These are phyloP conservation scores for Eremobia ochroleuca DNA, from an alignment of 2,888 invertebrate genomes.

Conservation along the genomic window DNA sequence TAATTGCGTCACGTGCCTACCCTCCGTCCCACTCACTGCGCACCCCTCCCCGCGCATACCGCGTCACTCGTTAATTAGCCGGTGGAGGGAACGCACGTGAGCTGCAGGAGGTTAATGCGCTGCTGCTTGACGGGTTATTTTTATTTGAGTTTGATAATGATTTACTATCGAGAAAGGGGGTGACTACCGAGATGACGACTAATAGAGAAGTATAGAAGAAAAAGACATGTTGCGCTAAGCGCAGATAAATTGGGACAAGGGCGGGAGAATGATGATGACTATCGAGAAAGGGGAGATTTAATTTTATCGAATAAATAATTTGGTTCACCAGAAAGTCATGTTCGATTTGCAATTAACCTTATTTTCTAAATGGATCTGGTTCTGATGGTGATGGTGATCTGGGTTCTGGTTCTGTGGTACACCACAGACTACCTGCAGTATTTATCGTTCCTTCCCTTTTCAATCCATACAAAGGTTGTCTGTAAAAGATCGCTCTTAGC, in stretches of 20 bases:
- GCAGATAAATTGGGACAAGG: too few relatives aligned
- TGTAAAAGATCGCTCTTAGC: too few relatives aligned
- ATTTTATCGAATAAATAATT: not conserved
- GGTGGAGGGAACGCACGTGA: slow-evolving; percentile 43
- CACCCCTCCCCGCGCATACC: slow-evolving; percentile 4
- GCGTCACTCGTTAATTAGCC: slow-evolving; percentile 57
- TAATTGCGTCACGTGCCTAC: slow-evolving; percentile 72
- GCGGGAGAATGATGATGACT: slow-evolving; percentile 6
- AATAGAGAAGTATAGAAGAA: too few relatives aligned
- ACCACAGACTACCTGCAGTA: too few relatives aligned
- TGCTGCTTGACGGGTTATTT: slow-evolving; percentile 53
- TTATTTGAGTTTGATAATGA: slow-evolving; percentile 34
- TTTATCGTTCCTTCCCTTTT: too few relatives aligned
- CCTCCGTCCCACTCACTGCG: slow-evolving; percentile 20
- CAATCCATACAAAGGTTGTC: too few relatives aligned
- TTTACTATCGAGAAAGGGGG: not conserved
- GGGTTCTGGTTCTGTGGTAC: too few relatives aligned
- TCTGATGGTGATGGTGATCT: too few relatives aligned
- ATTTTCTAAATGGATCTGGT: not conserved
- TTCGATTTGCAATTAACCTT: not conserved
- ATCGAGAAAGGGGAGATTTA: too few relatives aligned
- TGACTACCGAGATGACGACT: too few relatives aligned
- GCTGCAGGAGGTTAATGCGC: slow-evolving; percentile 46
- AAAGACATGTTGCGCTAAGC: too few relatives aligned
- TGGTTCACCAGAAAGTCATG: not conserved